phyloP scores from a whole-genome alignment of 2,113 vertebrate genomes.

The Agelaius tricolor region DNA sequence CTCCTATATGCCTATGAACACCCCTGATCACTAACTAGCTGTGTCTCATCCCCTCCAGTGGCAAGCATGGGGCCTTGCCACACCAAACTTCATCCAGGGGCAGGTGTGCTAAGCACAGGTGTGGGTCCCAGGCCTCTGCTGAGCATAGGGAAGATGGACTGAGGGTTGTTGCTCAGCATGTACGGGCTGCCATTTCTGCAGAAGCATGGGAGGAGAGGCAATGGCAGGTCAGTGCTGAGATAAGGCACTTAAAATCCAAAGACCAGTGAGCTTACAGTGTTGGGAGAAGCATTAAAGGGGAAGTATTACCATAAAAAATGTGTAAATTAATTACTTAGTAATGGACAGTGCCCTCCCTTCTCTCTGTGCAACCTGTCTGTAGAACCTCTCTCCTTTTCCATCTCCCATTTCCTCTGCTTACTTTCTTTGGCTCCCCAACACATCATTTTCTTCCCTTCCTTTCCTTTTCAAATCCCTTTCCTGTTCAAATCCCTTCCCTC shows the following conservation, averaged over 20 bases:
- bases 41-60: background rate
- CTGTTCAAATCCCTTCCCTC: background rate
- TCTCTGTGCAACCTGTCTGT: background rate
- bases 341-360: background rate
- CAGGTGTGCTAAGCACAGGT: background rate
- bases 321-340: background rate
- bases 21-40: background rate
- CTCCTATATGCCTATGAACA: background rate
- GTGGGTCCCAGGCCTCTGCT: background rate
- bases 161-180: background rate
- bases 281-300: background rate
- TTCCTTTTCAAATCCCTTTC: background rate
- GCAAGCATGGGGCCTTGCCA: accelerated
- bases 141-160: background rate
- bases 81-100: background rate
- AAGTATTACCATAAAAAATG: background rate
- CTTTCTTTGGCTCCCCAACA: background rate
- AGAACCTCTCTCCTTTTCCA: background rate
- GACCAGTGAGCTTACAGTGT: background rate
- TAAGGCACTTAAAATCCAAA: background rate
- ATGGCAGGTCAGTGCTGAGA: background rate
- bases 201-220: background rate
- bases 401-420: background rate
- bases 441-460: background rate
- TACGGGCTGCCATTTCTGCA: background rate